Conservation (phyloP, 1,140 invertebrate species). For the Bicyclus anynana region DNA sequence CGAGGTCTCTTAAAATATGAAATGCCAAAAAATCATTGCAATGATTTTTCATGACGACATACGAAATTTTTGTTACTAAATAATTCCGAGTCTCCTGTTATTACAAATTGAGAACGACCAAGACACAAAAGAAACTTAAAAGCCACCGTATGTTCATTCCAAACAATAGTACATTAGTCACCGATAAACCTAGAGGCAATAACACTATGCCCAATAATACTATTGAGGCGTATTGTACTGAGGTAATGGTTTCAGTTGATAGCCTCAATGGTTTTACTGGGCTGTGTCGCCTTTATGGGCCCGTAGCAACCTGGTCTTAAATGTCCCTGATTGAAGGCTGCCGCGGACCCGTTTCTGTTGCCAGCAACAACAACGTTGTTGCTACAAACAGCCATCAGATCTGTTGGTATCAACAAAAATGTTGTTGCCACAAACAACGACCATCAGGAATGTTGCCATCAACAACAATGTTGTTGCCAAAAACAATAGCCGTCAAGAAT, state of each 20-base stretch:
- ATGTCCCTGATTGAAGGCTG: constrained; percentile 35
- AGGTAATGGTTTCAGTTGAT: constrained; percentile 5
- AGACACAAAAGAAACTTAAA: neutral
- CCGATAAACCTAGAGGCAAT: constrained; percentile 11
- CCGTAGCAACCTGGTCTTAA: constrained; percentile 9
- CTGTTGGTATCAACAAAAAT: constrained; percentile 33
- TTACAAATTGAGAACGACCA: too few relatives aligned
- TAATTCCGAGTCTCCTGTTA: too few relatives aligned
- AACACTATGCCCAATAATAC: constrained; percentile 12
- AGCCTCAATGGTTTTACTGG: constrained; percentile 14
- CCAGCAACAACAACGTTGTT: too few relatives aligned
- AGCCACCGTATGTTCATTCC: neutral
- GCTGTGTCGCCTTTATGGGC: constrained; percentile 4
- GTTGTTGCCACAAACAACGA: constrained; percentile 39
- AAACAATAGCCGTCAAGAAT: constrained; percentile 43
- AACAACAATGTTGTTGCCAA: constrained; percentile 32
- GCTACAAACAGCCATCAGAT: too few relatives aligned
- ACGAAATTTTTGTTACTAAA: too few relatives aligned
- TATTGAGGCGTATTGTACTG: neutral
- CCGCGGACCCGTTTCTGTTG: constrained; percentile 43
- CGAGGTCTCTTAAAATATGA: too few relatives aligned
- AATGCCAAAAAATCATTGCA: too few relatives aligned
- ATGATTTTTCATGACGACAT: too few relatives aligned
- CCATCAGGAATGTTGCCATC: constrained; percentile 29
- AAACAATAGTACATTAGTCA: neutral